Evolutionary conservation across 23 tunicate genomes (phyloP), one percentile per base, ranked within the genome.

Genomic region (Halocynthia aurantium): DNA sequence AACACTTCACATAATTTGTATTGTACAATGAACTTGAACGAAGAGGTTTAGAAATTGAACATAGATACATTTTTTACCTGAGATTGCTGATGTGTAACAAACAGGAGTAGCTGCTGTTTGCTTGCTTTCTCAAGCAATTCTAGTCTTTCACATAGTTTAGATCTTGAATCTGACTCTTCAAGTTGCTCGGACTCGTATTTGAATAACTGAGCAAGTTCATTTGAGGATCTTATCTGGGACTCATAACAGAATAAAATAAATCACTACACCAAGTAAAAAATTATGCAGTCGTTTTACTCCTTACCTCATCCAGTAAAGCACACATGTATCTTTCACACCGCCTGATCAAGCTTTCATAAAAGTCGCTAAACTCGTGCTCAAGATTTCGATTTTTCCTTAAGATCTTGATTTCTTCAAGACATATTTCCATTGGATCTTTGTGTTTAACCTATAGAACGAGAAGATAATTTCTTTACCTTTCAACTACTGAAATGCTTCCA

Each of bases 51-150:
- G 4, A 31, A 31, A 31, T 31, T 31, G 44, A 31, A 31, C 44
- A 31, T 1, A 31, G 44, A 31, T 31, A 31, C 44, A 31, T 31
- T 31, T 31, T 6, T 22, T 76, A 91, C 97, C 83, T 91, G 97
- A 11, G 97, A 85, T 56, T 91, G 72, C 52, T 67, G 90, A 72
- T 91, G 97, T 22, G 91, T 91, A 4, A 91, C 97, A 71, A 91
- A 91, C 31, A 77, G 84, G 8, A 73, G 55, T 52, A 91, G 60
- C 20, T 77, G 55, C 6, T 81, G 57, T 49, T 91, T 76, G 64
- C 86, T 68, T 31, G 97, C 90, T 70, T 44, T 56, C 8, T 91
- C 91, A 73, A 91, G 52, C 9, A 91, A 67, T 21, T 71, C 53
- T 18, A 74, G 54, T 8, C 78, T 8, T 6, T 56, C 6, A 12